These are phyloP conservation scores for Ischnus inquisitorius DNA, from an alignment of 2,888 invertebrate species.

Conservation along the genomic window DNA sequence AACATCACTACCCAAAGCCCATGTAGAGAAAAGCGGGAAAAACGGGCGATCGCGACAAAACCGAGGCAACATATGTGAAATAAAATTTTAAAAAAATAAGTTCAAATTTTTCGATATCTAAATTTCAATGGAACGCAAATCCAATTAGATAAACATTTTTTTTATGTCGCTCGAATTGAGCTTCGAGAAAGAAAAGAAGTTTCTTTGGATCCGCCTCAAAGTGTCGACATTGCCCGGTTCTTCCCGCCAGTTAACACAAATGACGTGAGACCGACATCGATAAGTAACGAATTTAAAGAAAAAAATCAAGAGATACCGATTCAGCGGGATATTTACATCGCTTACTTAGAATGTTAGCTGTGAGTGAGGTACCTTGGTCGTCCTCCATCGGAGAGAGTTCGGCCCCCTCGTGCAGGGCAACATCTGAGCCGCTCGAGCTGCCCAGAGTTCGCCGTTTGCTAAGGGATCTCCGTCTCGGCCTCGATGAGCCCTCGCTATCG, in stretches of 20 bases:
- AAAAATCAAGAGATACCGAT: slow-evolving; percentile 51
- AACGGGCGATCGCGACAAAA: neutral
- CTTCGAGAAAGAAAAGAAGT: too few species aligned
- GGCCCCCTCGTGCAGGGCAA: slow-evolving; percentile 89
- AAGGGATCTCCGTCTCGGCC: slow-evolving; percentile 80
- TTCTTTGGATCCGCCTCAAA: neutral
- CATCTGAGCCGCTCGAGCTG: slow-evolving; percentile 89
- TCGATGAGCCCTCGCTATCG: slow-evolving; percentile 83
- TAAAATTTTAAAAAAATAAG: too few species aligned
- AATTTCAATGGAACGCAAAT: too few species aligned
- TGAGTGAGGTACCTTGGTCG: slow-evolving; percentile 88
- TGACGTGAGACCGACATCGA: slow-evolving; percentile 8
- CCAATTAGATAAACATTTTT: too few species aligned
- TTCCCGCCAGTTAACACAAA: neutral
- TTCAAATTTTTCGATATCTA: too few species aligned
- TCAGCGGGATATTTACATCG: slow-evolving; percentile 84
- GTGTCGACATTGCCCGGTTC: neutral
- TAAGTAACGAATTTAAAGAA: neutral
- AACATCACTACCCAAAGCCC: neutral
- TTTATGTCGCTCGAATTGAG: too few species aligned
- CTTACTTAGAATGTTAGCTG: slow-evolving; percentile 85
- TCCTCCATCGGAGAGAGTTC: slow-evolving; percentile 88
- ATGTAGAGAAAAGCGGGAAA: neutral
- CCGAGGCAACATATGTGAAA: neutral
- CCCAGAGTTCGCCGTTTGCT: slow-evolving; percentile 86